Conservation (phyloP, 1,140 invertebrate genomes). For the Subanguina moxae region DNA sequence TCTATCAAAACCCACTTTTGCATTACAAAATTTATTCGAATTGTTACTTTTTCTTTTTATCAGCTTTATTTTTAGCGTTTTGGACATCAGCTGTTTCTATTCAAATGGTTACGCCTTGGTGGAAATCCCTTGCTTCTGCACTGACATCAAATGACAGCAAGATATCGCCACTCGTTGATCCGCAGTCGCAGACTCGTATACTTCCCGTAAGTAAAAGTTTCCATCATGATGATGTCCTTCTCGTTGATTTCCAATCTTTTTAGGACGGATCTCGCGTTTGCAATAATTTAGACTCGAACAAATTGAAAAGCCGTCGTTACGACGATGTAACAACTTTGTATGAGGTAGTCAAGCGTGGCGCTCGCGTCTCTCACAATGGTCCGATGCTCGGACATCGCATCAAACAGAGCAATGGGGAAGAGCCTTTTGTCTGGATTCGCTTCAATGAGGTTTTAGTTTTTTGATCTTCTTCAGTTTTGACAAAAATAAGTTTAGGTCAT, state of each 20-base stretch:
- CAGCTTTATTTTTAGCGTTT: neutral
- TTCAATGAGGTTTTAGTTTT: too few relatives aligned
- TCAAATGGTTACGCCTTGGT: neutral
- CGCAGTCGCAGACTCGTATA: slow-evolving; percentile 35
- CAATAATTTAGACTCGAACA: slow-evolving; percentile 83
- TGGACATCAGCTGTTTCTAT: too few relatives aligned
- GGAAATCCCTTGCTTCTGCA: neutral
- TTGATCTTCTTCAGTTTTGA: too few relatives aligned
- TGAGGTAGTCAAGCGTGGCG: slow-evolving; percentile 80
- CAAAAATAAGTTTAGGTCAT: neutral
- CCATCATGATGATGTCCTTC: neutral
- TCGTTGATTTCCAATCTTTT: slow-evolving; percentile 55
- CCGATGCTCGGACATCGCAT: slow-evolving; percentile 57
- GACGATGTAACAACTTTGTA: slow-evolving; percentile 79
- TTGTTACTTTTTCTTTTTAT: too few relatives aligned
- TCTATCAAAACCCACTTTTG: too few relatives aligned
- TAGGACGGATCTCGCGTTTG: slow-evolving; percentile 82
- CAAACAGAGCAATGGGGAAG: slow-evolving; percentile 64
- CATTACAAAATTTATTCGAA: too few relatives aligned
- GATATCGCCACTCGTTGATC: slow-evolving; percentile 37
- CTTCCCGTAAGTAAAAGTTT: slow-evolving; percentile 23
- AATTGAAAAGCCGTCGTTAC: slow-evolving; percentile 76
- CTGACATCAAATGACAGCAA: slow-evolving; percentile 16
- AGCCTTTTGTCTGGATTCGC: too few relatives aligned
- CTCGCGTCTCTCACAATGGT: slow-evolving; percentile 56